Base-by-base conservation (phyloP, 2,888 invertebrate genomes). In the Chydorus sphaericus region DNA sequence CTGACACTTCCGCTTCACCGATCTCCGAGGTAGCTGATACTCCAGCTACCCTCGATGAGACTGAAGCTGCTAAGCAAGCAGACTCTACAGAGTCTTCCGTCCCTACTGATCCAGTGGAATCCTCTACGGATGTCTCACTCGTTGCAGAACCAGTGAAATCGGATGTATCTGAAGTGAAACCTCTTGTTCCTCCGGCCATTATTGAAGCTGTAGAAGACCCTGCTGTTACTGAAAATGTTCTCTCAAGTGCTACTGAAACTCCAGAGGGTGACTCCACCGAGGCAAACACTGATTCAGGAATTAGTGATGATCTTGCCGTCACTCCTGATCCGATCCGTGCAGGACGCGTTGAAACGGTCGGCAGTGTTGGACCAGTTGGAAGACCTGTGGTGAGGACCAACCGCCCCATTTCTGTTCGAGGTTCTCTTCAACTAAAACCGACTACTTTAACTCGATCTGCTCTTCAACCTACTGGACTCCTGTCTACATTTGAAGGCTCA, bases 401-500 rank as follows among this genome's bases (percentile, higher is more conserved):
- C n/a, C n/a, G n/a, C n/a, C n/a, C 23, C 8, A 8, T 44, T 8
- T 28, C 44, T 23, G 44, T 26, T n/a, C 23, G 14, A n/a, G 44
- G 14, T 11, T 11, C 44, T 4, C n/a, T 44, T 3, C 23, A 7
- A 20, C 26, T 26, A 10, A 11, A n/a, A 7, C 44, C 44, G 23
- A 26, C 26, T 2, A 28, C 23, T 11, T 28, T 28, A 23, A 8
- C 26, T 10, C 44, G 44, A 4, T 28, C 44, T 5, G 44, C 28
- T 28, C 5, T 16, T 10, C 44, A 28, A 4, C 44, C 44, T 5
- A 28, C 28, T 28, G 44, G 44, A 44, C 44, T 64, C 6, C 57
- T 64, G 39, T 62, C 62, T 2, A 62, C 62, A 48, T 64, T 64
- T 54, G 64, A 64, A 56, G 60, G 61, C 1, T 63, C 63, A 8